Conservation (phyloP, 2,113 vertebrate genomes). For the Tragelaphus imberbis region DNA sequence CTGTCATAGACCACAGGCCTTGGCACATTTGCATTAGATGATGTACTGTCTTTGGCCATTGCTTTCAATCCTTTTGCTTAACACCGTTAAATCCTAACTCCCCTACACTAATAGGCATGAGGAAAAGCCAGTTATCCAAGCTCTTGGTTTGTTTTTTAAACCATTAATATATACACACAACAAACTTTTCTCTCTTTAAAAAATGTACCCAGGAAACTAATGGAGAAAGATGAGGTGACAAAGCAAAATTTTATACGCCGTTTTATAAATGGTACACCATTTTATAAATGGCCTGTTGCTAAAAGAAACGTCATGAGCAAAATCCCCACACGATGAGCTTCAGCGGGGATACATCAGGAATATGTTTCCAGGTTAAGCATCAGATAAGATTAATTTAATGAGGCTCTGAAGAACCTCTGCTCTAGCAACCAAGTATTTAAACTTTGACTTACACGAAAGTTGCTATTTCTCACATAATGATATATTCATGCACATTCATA, state of each 20-base stretch:
- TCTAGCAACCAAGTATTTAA: constrained; percentile 41
- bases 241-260: background rate
- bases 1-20: background rate
- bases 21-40: background rate
- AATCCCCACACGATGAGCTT: background rate
- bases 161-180: background rate
- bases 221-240: constrained; percentile 6
- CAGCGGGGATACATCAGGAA: background rate
- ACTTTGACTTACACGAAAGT: constrained; percentile 28
- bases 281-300: background rate
- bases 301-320: constrained; percentile 6
- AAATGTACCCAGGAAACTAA: constrained; percentile 28
- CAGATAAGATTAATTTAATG: constrained; percentile 35
- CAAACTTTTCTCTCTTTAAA: background rate
- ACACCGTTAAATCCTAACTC: constrained; percentile 31
- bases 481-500: constrained; percentile 64
- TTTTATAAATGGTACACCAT: background rate
- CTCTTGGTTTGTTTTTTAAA: background rate
- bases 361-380: constrained; percentile 35
- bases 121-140: constrained; percentile 21
- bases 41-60: constrained; percentile 19
- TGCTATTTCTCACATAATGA: constrained; percentile 40
- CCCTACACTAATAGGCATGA: background rate
- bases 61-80: constrained; percentile 15
- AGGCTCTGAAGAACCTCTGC: background rate